These are phyloP conservation scores for Ormyrus labotus DNA, from an alignment of 2,888 invertebrate species.

Conservation along the genomic window DNA sequence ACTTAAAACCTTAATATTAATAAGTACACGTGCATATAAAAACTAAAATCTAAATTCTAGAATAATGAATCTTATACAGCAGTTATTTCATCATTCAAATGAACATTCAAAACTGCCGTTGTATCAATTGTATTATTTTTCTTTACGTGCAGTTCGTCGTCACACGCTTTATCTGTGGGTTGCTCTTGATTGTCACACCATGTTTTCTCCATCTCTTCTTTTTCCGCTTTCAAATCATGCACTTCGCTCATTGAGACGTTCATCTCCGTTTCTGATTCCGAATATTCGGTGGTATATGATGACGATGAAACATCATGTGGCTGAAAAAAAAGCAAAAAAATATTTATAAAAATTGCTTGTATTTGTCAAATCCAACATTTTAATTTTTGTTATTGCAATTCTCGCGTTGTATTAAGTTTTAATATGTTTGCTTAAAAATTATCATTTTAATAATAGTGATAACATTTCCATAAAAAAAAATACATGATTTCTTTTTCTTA, in stretches of 20 bases:
- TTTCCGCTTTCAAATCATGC: slow-evolving; percentile 53
- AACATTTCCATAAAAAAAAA: too few species aligned
- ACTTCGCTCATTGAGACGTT: slow-evolving; percentile 57
- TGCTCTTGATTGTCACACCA: not conserved
- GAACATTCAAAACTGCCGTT: not conserved
- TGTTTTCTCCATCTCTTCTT: slow-evolving; percentile 24
- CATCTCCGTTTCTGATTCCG: slow-evolving; percentile 53
- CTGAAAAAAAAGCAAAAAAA: slow-evolving; percentile 49
- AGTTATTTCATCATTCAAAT: not conserved
- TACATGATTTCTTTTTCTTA: too few species aligned
- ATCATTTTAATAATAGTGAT: too few species aligned
- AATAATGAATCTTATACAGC: not conserved
- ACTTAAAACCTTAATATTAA: slow-evolving; percentile 7
- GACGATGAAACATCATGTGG: slow-evolving; percentile 43
- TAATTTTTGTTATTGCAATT: too few species aligned
- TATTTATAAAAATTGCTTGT: too few species aligned
- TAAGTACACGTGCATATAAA: slow-evolving; percentile 37
- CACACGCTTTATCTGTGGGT: not conserved
- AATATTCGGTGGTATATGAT: slow-evolving; percentile 28
- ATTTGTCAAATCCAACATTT: too few species aligned
- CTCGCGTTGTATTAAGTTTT: too few species aligned
- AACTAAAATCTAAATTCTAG: not conserved
- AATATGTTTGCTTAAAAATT: too few species aligned
- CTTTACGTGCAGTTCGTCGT: slow-evolving; percentile 45
- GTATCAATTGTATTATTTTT: slow-evolving; percentile 21